These are phyloP conservation scores for Agonopterix arenella DNA, from an alignment of 2,888 invertebrate genomes.

Conservation along the genomic window DNA sequence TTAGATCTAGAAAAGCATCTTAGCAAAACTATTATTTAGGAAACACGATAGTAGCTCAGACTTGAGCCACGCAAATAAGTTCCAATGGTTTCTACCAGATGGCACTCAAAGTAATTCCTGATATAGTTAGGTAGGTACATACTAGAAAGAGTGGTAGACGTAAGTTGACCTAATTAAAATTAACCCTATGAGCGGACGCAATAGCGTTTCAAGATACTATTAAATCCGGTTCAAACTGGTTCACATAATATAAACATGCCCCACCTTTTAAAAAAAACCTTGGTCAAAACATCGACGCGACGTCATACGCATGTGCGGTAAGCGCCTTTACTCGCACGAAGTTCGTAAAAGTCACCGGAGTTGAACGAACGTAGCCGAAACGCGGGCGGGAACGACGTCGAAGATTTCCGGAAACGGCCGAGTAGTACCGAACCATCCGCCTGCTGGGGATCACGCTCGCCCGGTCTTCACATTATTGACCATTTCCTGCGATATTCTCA, in stretches of 20 bases:
- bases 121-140: too few relatives aligned
- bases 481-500: slow-evolving; percentile 54
- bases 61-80: too few relatives aligned
- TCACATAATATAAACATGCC: slow-evolving; percentile 6
- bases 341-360: slow-evolving; percentile 25
- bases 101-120: too few relatives aligned
- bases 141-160: too few relatives aligned
- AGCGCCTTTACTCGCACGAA: slow-evolving; percentile 27
- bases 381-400: slow-evolving; percentile 22
- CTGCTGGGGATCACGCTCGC: slow-evolving; percentile 49
- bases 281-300: slow-evolving; percentile 33
- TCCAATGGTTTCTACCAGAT: too few relatives aligned
- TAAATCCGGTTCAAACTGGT: slow-evolving; percentile 6
- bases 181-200: too few relatives aligned
- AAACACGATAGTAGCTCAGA: too few relatives aligned
- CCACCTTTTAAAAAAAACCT: slow-evolving; percentile 15
- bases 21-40: too few relatives aligned
- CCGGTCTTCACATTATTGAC: slow-evolving; percentile 59
- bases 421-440: slow-evolving; percentile 59
- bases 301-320: slow-evolving; percentile 46
- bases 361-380: slow-evolving; percentile 10
- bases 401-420: slow-evolving; percentile 47
- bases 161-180: too few relatives aligned
- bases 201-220: background rate
- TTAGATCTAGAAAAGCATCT: too few relatives aligned